A percentile compares a stretch with the other conserved stretches of the same genome.
phyloP scores from a whole-genome alignment of 2,113 vertebrate species.

The Esox niger region DNA sequence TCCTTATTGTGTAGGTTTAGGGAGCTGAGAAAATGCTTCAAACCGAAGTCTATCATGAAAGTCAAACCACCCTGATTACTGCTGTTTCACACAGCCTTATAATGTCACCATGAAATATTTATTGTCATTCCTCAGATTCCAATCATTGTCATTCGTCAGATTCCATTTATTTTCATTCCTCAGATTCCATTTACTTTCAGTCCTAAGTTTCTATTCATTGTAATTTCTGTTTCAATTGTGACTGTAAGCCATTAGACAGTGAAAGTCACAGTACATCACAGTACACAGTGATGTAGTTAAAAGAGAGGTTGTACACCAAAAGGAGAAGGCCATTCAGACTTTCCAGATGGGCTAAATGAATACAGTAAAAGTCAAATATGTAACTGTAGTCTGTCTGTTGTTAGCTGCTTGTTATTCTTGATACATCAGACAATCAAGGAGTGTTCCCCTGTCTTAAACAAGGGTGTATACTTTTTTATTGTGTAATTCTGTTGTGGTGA shows the following conservation, averaged over 20 bases:
- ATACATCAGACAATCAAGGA: background rate
- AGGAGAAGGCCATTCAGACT: background rate
- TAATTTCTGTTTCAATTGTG: conserved; percentile 56
- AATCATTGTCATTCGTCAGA: conserved; percentile 58
- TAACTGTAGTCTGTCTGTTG: background rate
- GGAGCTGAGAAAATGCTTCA: conserved; percentile 6
- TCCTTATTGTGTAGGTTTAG: background rate
- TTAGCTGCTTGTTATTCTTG: background rate
- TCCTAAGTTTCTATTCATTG: too few species aligned
- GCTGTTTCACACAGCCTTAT: conserved; percentile 36
- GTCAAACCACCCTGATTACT: conserved; percentile 33
- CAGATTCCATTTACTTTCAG: conserved; percentile 54
- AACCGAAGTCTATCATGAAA: conserved; percentile 30
- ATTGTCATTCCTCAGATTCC: conserved; percentile 58
- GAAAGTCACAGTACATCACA: conserved; percentile 59
- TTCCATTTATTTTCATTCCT: conserved; percentile 54
- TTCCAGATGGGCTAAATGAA: background rate
- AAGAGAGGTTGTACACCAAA: background rate
- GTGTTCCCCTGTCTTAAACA: background rate
- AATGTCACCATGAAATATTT: conserved; percentile 48
- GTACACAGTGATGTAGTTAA: conserved; percentile 15
- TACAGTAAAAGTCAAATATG: too few species aligned
- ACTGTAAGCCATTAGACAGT: conserved; percentile 39
- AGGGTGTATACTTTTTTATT: conserved; percentile 2
- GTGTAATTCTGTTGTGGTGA: background rate